phyloP scores from a whole-genome alignment of 2,888 invertebrate species.

The Corbicula japonica region DNA sequence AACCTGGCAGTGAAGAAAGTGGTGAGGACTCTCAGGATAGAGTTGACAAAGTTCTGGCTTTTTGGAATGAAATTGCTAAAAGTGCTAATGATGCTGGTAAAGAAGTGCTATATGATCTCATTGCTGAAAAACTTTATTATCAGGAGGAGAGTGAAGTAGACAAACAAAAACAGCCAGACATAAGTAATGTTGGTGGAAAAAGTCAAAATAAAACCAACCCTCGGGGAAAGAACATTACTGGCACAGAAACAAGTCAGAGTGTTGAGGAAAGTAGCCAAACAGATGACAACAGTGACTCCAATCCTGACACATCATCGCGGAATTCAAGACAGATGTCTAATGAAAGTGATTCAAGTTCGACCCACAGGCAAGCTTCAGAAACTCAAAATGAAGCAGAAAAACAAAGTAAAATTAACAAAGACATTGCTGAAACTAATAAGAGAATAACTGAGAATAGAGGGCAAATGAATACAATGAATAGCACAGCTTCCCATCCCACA shows the following conservation, averaged over 20 bases:
- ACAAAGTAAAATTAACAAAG: too few relatives aligned
- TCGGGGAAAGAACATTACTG: background rate
- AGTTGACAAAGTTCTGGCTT: slow-evolving; percentile 30
- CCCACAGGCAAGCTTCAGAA: background rate
- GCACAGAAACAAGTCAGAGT: background rate
- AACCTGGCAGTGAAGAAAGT: background rate
- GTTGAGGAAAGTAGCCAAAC: slow-evolving; percentile 20
- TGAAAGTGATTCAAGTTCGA: background rate
- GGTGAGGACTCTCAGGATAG: slow-evolving; percentile 1
- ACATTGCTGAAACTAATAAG: too few relatives aligned
- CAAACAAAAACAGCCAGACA: background rate
- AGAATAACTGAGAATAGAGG: too few relatives aligned
- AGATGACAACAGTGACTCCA: background rate
- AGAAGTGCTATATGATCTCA: slow-evolving; percentile 48
- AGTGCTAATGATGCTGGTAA: slow-evolving; percentile 36
- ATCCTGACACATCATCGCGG: background rate
- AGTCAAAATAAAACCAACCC: background rate
- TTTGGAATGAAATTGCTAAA: slow-evolving; percentile 46
- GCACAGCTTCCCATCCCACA: too few relatives aligned
- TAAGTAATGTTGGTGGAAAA: background rate
- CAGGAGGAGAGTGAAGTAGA: background rate
- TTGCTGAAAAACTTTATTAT: slow-evolving; percentile 24
- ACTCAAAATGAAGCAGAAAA: too few relatives aligned
- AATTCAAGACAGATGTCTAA: background rate
- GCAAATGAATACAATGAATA: too few relatives aligned